Evolutionary conservation across 2,113 vertebrate species (phyloP).

Genomic region (Prionailurus viverrinus): DNA sequence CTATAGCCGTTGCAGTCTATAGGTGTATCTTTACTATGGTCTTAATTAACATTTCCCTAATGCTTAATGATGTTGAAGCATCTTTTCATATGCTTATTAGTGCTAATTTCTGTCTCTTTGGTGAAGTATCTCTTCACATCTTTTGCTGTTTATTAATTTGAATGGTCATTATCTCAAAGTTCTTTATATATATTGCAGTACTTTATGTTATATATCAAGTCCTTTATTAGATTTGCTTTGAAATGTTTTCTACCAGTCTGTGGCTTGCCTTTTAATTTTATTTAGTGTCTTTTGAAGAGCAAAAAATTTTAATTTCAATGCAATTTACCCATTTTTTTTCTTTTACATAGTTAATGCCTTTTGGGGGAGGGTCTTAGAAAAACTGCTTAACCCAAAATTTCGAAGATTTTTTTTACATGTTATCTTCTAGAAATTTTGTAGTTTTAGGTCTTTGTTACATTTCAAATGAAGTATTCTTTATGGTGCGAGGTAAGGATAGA

Average conservation of each 20-base stretch:
- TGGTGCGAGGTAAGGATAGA: background rate
- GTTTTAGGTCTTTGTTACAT: background rate
- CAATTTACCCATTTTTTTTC: background rate
- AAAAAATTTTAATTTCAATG: background rate
- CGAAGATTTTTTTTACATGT: slow-evolving; percentile 13
- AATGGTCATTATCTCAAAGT: background rate
- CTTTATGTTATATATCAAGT: background rate
- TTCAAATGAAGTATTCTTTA: slow-evolving; percentile 51
- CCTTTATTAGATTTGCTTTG: background rate
- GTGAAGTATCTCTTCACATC: background rate
- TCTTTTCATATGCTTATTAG: background rate
- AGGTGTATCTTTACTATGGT: background rate
- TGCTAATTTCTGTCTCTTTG: background rate
- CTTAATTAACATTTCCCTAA: slow-evolving; percentile 10
- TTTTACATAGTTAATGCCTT: background rate
- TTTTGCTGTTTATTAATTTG: slow-evolving; percentile 22
- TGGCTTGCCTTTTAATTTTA: slow-evolving; percentile 17
- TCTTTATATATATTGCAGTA: background rate
- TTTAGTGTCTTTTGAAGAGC: slow-evolving; percentile 7
- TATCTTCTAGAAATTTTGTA: slow-evolving; percentile 27
- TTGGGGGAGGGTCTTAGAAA: background rate
- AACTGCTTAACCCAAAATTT: background rate
- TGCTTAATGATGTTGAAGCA: background rate
- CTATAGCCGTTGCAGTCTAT: background rate
- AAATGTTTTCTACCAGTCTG: slow-evolving; percentile 30